Evolutionary conservation across 2,113 vertebrate genomes (phyloP).

Genomic region (Eptesicus fuscus): DNA sequence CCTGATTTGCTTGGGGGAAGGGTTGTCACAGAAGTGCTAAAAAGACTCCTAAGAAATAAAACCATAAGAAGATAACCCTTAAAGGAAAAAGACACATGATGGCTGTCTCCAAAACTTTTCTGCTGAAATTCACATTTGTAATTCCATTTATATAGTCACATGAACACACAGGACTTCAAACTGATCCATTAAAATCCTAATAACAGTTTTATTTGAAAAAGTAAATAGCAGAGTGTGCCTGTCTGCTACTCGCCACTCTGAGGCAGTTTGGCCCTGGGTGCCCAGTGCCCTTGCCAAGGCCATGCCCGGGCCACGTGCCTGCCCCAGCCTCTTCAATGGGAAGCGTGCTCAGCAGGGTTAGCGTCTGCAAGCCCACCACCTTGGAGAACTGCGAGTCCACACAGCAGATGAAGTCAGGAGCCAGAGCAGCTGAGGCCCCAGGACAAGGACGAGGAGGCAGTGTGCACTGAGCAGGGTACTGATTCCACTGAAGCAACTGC

Average conservation of each 20-base stretch:
- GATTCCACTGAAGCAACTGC: neutral
- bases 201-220: slow-evolving; percentile 34
- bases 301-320: neutral
- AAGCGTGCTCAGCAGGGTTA: neutral
- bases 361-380: neutral
- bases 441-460: neutral
- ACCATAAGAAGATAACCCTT: neutral
- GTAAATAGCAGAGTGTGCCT: neutral
- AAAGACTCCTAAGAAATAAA: slow-evolving; percentile 39
- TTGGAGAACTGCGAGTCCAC: too few relatives aligned
- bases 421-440: too few relatives aligned
- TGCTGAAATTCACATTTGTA: slow-evolving; percentile 32
- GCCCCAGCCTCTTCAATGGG: neutral
- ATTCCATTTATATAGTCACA: slow-evolving; percentile 30
- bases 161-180: neutral
- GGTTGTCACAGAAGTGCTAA: slow-evolving; percentile 9
- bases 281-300: neutral
- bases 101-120: neutral
- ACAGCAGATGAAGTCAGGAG: too few relatives aligned
- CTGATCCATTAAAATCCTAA: slow-evolving; percentile 4
- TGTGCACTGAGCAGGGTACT: neutral
- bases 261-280: neutral
- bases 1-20: slow-evolving; percentile 27
- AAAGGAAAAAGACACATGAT: neutral
- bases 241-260: neutral